Base-by-base conservation (phyloP, 2,888 invertebrate genomes). In the Beris chalybata region DNA sequence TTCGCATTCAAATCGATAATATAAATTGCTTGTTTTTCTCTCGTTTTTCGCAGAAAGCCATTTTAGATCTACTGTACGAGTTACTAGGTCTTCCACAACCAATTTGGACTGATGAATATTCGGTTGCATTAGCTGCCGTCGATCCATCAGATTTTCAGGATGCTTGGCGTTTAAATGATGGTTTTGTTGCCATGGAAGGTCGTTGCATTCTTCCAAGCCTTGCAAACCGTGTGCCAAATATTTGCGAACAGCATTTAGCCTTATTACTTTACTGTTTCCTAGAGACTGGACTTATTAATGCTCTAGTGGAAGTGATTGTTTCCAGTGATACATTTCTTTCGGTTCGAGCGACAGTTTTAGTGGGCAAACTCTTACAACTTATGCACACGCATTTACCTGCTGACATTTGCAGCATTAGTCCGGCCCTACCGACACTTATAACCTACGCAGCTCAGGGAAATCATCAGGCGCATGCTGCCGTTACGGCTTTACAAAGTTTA, bases 131-230 rank as follows among this genome's bases (percentile, higher is more conserved):
- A 70, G 88, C 90, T 71, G 93, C 93, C 48, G 89, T 95, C 69
- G 94, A 96, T 85, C 93, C 94, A 4, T 90, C 91, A 30, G 89
- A 89, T 77, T 89, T 89, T 73, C 88, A 88, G 79, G 92, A 95
- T 71, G 85, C 89, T 1, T 97, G 96, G 95, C 86, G 92, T 73
- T 82, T 97, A 31, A 89, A 89, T 73, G 95, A 96, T 78, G 97
- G 95, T 44, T 97, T 97, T 78, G 91, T 97, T n/a, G 94, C 92
- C 12, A 91, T 92, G 66, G 97, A 97, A 82, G 96, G 95, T 55
- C 87, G 87, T 67, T 86, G 87, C 64, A 88, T 96, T 73, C 82
- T 97, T 78, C 95, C 96, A 70, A 92, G 93, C 77, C 84, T 95
- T 69, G 89, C 93, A 59, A 89, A 89, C 71, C 89, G 86, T 69